Evolutionary conservation across 2,888 invertebrate genomes (phyloP).

Genomic region (Dasysyrphus albostriatus): DNA sequence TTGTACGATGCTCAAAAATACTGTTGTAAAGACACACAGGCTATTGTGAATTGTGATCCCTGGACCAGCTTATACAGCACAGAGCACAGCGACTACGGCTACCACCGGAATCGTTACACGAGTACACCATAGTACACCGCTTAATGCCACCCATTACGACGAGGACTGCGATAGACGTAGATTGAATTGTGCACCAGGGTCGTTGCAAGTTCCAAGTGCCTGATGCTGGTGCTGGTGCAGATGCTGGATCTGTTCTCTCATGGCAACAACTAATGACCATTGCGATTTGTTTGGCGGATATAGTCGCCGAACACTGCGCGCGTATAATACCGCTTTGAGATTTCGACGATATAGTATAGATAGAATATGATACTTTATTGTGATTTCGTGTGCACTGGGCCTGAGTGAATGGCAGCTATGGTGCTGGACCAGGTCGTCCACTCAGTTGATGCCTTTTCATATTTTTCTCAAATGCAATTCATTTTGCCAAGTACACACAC

Average conservation of each 20-base stretch:
- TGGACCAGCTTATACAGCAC: conserved; percentile 34
- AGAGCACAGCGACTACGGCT: conserved; percentile 28
- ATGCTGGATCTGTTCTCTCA: conserved; percentile 38
- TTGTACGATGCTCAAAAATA: conserved; percentile 66
- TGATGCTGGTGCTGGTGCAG: neutral
- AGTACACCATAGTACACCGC: conserved; percentile 75
- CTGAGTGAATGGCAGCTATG: conserved; percentile 35
- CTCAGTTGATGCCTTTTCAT: conserved; percentile 61
- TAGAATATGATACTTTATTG: conserved; percentile 75
- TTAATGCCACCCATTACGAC: conserved; percentile 76
- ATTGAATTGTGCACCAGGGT: conserved; percentile 73
- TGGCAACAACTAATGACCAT: conserved; percentile 73
- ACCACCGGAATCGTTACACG: conserved; percentile 75
- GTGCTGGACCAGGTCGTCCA: conserved; percentile 40
- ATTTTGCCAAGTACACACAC: conserved; percentile 63
- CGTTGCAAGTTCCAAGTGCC: conserved; percentile 28
- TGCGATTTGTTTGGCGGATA: conserved; percentile 74
- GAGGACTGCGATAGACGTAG: conserved; percentile 67
- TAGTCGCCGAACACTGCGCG: conserved; percentile 66
- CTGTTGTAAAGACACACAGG: conserved; percentile 69
- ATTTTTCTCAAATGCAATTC: conserved; percentile 57
- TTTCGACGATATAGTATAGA: conserved; percentile 59
- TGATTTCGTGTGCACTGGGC: conserved; percentile 72
- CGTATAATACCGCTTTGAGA: conserved; percentile 67
- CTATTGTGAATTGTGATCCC: conserved; percentile 61